Evolutionary conservation across 2,113 vertebrate genomes (phyloP).

Genomic region (Istiophorus platypterus): DNA sequence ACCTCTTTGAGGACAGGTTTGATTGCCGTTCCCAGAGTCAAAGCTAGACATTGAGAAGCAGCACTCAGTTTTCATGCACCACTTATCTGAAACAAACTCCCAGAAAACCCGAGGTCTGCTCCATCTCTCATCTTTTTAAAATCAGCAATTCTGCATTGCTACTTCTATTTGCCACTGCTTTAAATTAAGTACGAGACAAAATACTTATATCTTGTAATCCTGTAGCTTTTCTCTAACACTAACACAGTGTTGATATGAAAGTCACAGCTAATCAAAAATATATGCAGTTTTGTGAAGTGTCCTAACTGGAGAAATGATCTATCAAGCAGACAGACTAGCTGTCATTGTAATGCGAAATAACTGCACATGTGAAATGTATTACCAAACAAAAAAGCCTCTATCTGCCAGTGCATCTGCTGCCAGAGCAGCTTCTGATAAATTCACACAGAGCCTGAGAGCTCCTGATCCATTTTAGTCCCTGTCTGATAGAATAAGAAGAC

Average conservation of each 20-base stretch:
- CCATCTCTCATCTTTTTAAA: slow-evolving; percentile 52
- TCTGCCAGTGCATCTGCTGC: slow-evolving; percentile 45
- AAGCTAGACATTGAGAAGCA: slow-evolving; percentile 1
- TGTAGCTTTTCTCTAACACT: slow-evolving; percentile 32
- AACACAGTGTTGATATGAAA: slow-evolving; percentile 33
- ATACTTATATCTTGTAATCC: slow-evolving; percentile 39
- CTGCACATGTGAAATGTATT: slow-evolving; percentile 23
- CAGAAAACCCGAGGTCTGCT: slow-evolving; percentile 58
- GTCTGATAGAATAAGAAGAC: slow-evolving; percentile 45
- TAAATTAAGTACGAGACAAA: slow-evolving; percentile 32
- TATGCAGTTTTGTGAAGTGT: slow-evolving; percentile 21
- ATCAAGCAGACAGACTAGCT: slow-evolving; percentile 32
- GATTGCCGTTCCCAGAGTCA: not conserved
- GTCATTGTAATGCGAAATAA: slow-evolving; percentile 34
- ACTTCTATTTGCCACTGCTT: slow-evolving; percentile 46
- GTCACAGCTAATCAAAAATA: slow-evolving; percentile 39
- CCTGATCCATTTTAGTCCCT: slow-evolving; percentile 51
- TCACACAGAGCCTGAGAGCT: slow-evolving; percentile 39
- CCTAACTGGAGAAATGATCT: slow-evolving; percentile 36
- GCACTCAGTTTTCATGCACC: slow-evolving; percentile 6
- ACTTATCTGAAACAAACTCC: slow-evolving; percentile 30
- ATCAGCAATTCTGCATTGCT: slow-evolving; percentile 31
- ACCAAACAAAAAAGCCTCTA: not conserved
- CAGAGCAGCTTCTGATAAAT: slow-evolving; percentile 43
- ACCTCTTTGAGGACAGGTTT: slow-evolving; percentile 47